Percentiles rank a stretch among this genome's conserved stretches.
Evolutionary conservation across 2,113 vertebrate genomes (phyloP).

Genomic region (Peucedramus taeniatus): DNA sequence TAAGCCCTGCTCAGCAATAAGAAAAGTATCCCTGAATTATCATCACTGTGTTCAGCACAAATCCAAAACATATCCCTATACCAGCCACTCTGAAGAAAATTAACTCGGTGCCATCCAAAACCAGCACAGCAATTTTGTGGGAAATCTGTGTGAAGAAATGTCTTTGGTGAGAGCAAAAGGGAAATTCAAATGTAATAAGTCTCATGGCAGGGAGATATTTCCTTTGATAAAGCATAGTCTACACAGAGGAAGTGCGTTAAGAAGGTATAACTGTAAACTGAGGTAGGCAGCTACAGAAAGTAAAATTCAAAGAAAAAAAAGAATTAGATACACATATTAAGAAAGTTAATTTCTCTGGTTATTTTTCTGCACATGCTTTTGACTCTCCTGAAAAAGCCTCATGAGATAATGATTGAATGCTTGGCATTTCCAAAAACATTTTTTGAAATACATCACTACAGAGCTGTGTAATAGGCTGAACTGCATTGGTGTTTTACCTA

Average conservation of each 20-base stretch:
- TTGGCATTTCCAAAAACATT: slow-evolving; percentile 49
- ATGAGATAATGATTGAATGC: not conserved
- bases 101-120: not conserved
- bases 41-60: not conserved
- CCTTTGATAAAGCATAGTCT: not conserved
- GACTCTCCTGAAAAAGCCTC: not conserved
- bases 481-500: slow-evolving; percentile 4
- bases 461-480: not conserved
- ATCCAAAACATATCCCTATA: not conserved
- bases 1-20: not conserved
- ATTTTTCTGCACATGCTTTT: not conserved
- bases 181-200: not conserved
- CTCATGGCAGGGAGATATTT: not conserved
- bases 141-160: not conserved
- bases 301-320: not conserved
- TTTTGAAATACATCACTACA: slow-evolving; percentile 34
- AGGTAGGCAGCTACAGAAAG: not conserved
- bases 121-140: not conserved
- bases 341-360: not conserved
- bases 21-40: not conserved
- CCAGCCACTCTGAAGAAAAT: not conserved
- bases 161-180: not conserved
- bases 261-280: not conserved
- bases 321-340: not conserved
- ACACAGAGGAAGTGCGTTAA: not conserved